Evolutionary conservation across 2,797 vertebrate genomes (phyloP).

Genomic region (Rallus crepitans): DNA sequence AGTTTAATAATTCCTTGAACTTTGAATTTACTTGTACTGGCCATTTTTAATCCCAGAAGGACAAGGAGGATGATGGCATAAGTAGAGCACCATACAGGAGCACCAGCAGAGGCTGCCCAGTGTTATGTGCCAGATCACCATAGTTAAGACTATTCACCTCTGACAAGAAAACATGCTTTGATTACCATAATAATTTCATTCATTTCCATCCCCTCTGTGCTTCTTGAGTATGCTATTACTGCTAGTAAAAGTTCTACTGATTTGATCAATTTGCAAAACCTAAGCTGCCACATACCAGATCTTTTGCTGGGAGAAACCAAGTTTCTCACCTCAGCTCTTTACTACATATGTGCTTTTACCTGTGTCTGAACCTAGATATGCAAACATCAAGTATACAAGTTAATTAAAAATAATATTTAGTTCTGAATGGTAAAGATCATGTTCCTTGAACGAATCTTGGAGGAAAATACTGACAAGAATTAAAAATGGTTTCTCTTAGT

Average conservation of each 20-base stretch:
- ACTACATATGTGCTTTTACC: background rate
- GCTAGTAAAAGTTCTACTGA: background rate
- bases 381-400: background rate
- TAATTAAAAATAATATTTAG: background rate
- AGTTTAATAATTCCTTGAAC: background rate
- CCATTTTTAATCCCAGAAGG: background rate
- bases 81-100: background rate
- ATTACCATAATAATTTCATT: background rate
- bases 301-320: background rate
- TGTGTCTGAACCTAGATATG: background rate
- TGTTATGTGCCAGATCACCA: background rate
- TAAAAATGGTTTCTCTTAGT: background rate
- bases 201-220: background rate
- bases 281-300: rapidly evolving
- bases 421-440: background rate
- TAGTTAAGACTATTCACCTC: background rate
- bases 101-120: background rate
- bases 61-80: background rate
- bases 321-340: background rate
- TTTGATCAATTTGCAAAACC: background rate
- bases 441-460: background rate
- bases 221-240: background rate
- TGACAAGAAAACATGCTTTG: background rate
- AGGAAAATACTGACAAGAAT: background rate
- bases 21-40: background rate